A percentile compares a stretch with the other conserved stretches of the same genome.
These are phyloP conservation scores for Drosophila nikananu DNA, from an alignment of 1,140 invertebrate genomes.

Conservation along the genomic window DNA sequence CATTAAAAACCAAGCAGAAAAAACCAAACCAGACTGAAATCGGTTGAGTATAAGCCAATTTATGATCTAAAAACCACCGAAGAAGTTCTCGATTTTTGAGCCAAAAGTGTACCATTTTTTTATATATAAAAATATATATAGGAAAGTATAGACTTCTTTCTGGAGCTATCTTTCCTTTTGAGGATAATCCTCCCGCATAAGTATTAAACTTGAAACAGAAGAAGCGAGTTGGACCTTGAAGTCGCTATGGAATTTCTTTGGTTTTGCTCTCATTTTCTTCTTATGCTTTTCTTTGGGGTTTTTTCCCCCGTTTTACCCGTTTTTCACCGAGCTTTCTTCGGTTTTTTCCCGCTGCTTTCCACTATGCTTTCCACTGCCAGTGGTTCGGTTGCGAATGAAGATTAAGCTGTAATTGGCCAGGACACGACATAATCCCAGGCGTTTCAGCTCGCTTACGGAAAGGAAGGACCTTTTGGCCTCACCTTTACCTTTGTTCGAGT, in stretches of 20 bases:
- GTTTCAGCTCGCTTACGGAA: conserved; percentile 21
- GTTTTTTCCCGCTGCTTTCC: conserved; percentile 6
- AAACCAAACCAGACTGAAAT: too few relatives aligned
- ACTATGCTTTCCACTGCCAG: not conserved
- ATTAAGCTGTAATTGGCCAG: conserved; percentile 52
- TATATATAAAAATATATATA: not conserved
- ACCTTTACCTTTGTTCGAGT: conserved; percentile 18
- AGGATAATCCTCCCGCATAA: not conserved
- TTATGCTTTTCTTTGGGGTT: not conserved
- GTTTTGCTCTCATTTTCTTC: not conserved
- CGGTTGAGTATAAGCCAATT: too few relatives aligned
- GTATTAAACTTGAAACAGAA: conserved; percentile 18
- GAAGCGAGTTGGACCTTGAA: conserved; percentile 1
- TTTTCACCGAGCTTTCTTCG: conserved; percentile 3
- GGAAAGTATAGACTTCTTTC: not conserved
- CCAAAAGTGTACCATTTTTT: too few relatives aligned
- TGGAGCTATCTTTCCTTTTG: not conserved
- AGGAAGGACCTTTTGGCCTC: conserved; percentile 15
- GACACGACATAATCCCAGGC: conserved; percentile 39
- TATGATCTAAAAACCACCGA: too few relatives aligned
- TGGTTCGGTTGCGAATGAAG: conserved; percentile 35
- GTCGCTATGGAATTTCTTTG: conserved; percentile 1
- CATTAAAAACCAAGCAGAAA: too few relatives aligned
- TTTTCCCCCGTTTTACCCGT: not conserved
- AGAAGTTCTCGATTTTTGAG: too few relatives aligned